A percentile compares a stretch with the other conserved stretches of the same genome.
These are phyloP conservation scores for Taphrorychus bicolor DNA, from an alignment of 2,888 invertebrate species.

Conservation along the genomic window DNA sequence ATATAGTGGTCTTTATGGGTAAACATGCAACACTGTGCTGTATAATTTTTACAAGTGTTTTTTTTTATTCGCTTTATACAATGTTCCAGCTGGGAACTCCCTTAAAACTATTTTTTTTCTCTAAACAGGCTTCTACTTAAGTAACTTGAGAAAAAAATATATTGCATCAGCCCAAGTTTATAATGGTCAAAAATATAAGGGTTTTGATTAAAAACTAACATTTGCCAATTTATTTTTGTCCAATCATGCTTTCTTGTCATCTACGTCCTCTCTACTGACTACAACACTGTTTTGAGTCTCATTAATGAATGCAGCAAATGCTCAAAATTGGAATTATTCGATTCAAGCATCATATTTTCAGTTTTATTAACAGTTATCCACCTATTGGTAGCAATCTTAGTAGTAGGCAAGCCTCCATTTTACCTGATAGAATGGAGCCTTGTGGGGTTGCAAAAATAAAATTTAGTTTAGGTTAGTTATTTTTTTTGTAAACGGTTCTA, in stretches of 20 bases:
- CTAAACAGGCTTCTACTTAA: no score
- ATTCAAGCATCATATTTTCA: constrained; percentile 47
- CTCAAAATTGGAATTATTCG: constrained; percentile 44
- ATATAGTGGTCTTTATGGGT: not conserved
- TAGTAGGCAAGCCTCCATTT: constrained; percentile 72
- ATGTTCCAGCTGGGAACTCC: not conserved
- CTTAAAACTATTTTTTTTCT: not conserved
- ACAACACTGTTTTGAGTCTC: constrained; percentile 53
- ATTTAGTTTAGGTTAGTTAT: constrained; percentile 45
- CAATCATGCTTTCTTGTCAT: constrained; percentile 53
- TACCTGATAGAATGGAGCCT: constrained; percentile 89
- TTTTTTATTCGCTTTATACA: constrained; percentile 38
- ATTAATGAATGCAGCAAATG: constrained; percentile 43
- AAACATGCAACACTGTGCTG: constrained; percentile 32
- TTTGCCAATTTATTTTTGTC: constrained; percentile 50
- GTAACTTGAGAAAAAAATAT: no score
- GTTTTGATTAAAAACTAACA: constrained; percentile 48
- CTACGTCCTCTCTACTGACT: constrained; percentile 50
- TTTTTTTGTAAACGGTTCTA: not conserved
- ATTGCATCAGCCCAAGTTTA: no score
- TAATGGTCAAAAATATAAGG: constrained; percentile 41
- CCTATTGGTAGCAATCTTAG: constrained; percentile 58
- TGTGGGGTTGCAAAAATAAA: constrained; percentile 73
- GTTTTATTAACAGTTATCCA: constrained; percentile 43
- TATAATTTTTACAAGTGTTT: constrained; percentile 38